phyloP scores from a whole-genome alignment of 1,140 invertebrate genomes.

The Platorchestia sp. region DNA sequence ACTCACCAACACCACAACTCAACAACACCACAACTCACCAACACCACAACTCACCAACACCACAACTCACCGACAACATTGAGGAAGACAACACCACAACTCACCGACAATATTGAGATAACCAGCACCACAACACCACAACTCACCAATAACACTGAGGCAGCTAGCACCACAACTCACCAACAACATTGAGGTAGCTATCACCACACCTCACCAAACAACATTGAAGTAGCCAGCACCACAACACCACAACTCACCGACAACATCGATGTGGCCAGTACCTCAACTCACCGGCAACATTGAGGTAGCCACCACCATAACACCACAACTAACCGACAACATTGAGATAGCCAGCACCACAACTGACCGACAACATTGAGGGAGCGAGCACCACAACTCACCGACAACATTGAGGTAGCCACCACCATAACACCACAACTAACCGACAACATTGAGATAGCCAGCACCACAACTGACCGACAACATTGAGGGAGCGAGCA shows the following conservation, averaged over 20 bases:
- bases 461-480: too few species aligned
- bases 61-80: too few species aligned
- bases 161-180: constrained; percentile 77
- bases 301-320: constrained; percentile 75
- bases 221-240: too few species aligned
- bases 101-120: too few species aligned
- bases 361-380: background rate
- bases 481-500: background rate
- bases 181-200: background rate
- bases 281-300: constrained; percentile 83
- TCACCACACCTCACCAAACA: too few species aligned
- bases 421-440: constrained; percentile 72
- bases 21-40: too few species aligned
- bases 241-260: constrained; percentile 77
- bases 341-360: background rate
- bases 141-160: constrained; percentile 86
- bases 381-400: constrained; percentile 73
- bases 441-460: constrained; percentile 87
- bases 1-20: too few species aligned
- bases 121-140: background rate
- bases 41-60: too few species aligned
- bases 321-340: background rate
- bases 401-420: constrained; percentile 89
- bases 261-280: constrained; percentile 85
- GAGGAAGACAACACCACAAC: too few species aligned